Conservation (phyloP, 2,797 vertebrate genomes). For the Oreonectes daqikongensis region DNA sequence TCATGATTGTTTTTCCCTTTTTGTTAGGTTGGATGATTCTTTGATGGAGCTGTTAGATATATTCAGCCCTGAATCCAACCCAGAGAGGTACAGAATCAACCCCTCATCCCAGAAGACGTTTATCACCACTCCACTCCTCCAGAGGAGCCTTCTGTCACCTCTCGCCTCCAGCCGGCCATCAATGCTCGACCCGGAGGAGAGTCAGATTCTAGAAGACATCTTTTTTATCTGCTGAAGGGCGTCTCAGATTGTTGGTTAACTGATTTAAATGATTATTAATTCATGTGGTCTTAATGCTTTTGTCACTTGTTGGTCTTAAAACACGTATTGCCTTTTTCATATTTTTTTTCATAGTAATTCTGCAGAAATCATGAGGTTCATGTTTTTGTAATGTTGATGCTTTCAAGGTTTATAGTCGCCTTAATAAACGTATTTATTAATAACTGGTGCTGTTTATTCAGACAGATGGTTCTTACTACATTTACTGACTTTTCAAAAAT, state of each 20-base stretch:
- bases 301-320: constrained; percentile 29
- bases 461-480: constrained; percentile 1
- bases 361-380: constrained; percentile 52
- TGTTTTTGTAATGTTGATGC: constrained; percentile 40
- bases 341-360: constrained; percentile 30
- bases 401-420: constrained; percentile 6
- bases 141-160: constrained; percentile 41
- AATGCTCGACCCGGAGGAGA: constrained; percentile 87
- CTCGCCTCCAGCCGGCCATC: constrained; percentile 52
- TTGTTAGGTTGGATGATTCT: constrained; percentile 81
- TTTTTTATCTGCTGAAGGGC: constrained; percentile 88
- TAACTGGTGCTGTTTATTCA: constrained; percentile 27
- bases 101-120: constrained; percentile 55
- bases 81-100: constrained; percentile 50
- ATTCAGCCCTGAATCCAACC: constrained; percentile 74
- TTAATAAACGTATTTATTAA: constrained; percentile 70
- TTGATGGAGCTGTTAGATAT: constrained; percentile 84
- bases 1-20: constrained; percentile 4
- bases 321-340: constrained; percentile 28
- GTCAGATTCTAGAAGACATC: constrained; percentile 89
- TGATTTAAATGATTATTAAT: constrained; percentile 7
- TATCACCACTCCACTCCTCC: background rate
- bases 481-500: constrained; percentile 10
- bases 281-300: constrained; percentile 30
- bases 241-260: background rate